Evolutionary conservation across 2,888 invertebrate genomes (phyloP), one percentile per base, ranked within the genome.

Genomic region (Hyposoter dolosus): DNA sequence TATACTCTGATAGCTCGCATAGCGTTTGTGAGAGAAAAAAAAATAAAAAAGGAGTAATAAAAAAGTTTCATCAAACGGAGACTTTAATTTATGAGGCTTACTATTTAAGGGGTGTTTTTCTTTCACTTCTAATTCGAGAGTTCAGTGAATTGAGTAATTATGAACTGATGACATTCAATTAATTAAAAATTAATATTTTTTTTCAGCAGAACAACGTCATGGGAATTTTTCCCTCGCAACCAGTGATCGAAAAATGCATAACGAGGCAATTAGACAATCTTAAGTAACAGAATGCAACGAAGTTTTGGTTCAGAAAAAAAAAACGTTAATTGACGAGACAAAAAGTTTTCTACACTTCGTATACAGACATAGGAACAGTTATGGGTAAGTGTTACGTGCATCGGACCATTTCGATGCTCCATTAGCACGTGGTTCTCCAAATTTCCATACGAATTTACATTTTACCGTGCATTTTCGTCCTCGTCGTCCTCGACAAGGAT

Each of bases 391-490:
- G 63, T 77, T 66, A 60, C 40, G 71, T 82, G 77, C 82, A 79
- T 83, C 40, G 80, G 82, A 77, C 80, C 68, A 71, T 77, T 81
- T 80, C 60, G 84, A 84, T 74, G 83, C 82, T 82, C 84, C 86
- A 86, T 88, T 86, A 84, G 81, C 69, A 74, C 71, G 80, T 83
- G 77, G 69, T 63, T 56, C 65, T 66, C 53, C 60, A 71, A 79
- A 86, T 87, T 86, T 82, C 85, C 83, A 85, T 86, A 75, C 72
- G 82, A 85, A 88, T 88, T 87, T 87, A 72, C 84, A 87, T 88
- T 89, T 83, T 66, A 65, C 65, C 72, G 79, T 85, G 85, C 87
- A 86, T 85, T 84, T 63, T 45, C 63, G 78, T 78, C 72, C 68
- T 63, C 75, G 71, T 56, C 56, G 53, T 45, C 56, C 19, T 50